These are phyloP conservation scores for Acleris literana DNA, from an alignment of 2,888 invertebrate genomes.

Conservation along the genomic window DNA sequence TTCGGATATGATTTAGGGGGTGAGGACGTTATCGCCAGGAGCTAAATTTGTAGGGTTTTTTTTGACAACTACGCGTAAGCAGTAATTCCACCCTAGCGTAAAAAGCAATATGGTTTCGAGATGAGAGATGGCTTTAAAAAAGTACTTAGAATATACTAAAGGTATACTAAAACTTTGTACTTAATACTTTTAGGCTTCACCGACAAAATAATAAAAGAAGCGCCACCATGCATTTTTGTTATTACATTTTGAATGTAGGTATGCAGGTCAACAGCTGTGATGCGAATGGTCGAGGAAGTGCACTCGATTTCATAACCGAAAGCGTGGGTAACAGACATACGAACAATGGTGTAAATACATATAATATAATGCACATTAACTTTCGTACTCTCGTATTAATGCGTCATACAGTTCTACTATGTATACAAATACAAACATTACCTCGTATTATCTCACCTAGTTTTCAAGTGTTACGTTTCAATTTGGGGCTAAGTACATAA, in stretches of 20 bases:
- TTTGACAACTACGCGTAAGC: no score
- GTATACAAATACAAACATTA: constrained; percentile 34
- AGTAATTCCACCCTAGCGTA: no score
- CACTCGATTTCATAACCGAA: constrained; percentile 33
- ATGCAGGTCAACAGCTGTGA: constrained; percentile 18
- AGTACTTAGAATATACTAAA: no score
- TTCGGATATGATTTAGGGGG: no score
- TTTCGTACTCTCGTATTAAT: constrained; percentile 24
- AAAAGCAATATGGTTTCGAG: no score
- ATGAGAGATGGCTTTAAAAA: no score
- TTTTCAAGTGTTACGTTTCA: neutral
- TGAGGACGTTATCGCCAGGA: no score
- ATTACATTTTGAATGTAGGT: constrained; percentile 27
- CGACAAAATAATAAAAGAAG: neutral
- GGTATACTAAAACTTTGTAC: neutral
- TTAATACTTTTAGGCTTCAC: neutral
- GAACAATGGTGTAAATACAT: constrained; percentile 25
- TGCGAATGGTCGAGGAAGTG: constrained; percentile 32
- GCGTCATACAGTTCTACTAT: constrained; percentile 27
- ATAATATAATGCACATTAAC: constrained; percentile 31
- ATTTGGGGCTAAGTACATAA: neutral
- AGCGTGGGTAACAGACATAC: constrained; percentile 33
- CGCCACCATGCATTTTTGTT: constrained; percentile 18
- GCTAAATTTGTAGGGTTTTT: no score
- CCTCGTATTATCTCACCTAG: constrained; percentile 21